phyloP scores from a whole-genome alignment of 2,888 invertebrate genomes.

The Celastrina argiolus region DNA sequence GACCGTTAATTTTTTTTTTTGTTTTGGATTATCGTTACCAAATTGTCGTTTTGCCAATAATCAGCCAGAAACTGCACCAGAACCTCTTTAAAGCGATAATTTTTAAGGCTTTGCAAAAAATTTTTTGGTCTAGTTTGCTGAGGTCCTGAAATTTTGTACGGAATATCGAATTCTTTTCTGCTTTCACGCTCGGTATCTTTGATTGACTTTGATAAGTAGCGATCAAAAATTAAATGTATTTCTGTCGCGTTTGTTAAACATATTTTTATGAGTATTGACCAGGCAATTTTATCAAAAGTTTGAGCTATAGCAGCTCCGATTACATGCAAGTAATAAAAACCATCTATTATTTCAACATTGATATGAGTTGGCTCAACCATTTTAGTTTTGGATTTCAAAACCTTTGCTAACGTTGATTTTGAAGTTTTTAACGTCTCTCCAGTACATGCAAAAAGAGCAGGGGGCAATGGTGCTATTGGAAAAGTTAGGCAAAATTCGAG shows the following conservation, averaged over 20 bases:
- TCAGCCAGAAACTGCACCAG: neutral
- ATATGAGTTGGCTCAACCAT: neutral
- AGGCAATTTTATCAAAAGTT: neutral
- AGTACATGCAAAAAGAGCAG: neutral
- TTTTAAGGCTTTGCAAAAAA: neutral
- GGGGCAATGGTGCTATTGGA: neutral
- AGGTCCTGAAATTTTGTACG: too few relatives aligned
- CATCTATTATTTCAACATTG: neutral
- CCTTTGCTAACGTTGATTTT: neutral
- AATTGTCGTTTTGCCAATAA: conserved; percentile 28
- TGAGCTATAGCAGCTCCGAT: neutral
- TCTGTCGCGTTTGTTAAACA: neutral
- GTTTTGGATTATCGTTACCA: conserved; percentile 27
- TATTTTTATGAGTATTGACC: neutral
- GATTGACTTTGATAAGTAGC: too few relatives aligned
- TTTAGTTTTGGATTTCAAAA: neutral
- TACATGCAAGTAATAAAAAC: neutral
- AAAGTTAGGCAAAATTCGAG: neutral
- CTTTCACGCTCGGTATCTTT: too few relatives aligned
- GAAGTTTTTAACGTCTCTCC: neutral
- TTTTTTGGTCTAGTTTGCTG: neutral
- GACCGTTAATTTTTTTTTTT: conserved; percentile 24
- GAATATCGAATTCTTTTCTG: too few relatives aligned
- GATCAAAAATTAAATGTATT: neutral
- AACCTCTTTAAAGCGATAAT: neutral